Percentiles rank a stretch among this genome's conserved stretches.
Evolutionary conservation across 2,888 invertebrate genomes (phyloP).

Genomic region (Trimorus sp.): DNA sequence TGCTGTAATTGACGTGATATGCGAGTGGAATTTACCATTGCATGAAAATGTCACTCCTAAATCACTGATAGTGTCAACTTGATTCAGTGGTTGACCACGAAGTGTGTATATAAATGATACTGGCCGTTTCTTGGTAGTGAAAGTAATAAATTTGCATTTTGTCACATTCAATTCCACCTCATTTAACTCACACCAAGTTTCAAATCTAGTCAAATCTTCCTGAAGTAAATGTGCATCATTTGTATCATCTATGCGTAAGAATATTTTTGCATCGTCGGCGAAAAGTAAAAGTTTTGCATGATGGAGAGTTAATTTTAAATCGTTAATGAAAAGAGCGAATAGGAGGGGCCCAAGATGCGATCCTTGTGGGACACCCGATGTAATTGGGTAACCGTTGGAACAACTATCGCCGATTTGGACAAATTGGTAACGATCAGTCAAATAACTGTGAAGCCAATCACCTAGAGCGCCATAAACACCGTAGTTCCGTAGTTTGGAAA

Average conservation of each 20-base stretch:
- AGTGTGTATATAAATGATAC: background rate
- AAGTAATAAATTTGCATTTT: background rate
- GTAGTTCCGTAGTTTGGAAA: background rate
- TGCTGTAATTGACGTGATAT: background rate
- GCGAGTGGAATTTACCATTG: background rate
- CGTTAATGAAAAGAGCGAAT: background rate
- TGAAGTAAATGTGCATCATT: background rate
- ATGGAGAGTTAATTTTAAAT: background rate
- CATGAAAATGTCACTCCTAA: background rate
- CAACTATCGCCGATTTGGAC: background rate
- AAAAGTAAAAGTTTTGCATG: background rate
- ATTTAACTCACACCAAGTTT: background rate
- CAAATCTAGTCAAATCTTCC: background rate
- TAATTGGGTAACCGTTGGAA: background rate
- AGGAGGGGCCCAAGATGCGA: conserved; percentile 8
- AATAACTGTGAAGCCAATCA: background rate
- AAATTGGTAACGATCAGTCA: conserved; percentile 9
- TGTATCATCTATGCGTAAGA: background rate
- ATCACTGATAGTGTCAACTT: background rate
- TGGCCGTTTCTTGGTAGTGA: background rate
- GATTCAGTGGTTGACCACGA: background rate
- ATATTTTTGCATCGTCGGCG: background rate
- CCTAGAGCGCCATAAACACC: background rate
- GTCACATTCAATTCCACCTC: background rate
- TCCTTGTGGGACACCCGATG: conserved; percentile 1